Conservation (phyloP, 2,797 vertebrate genomes). For the Stomatorhinus walkeri region DNA sequence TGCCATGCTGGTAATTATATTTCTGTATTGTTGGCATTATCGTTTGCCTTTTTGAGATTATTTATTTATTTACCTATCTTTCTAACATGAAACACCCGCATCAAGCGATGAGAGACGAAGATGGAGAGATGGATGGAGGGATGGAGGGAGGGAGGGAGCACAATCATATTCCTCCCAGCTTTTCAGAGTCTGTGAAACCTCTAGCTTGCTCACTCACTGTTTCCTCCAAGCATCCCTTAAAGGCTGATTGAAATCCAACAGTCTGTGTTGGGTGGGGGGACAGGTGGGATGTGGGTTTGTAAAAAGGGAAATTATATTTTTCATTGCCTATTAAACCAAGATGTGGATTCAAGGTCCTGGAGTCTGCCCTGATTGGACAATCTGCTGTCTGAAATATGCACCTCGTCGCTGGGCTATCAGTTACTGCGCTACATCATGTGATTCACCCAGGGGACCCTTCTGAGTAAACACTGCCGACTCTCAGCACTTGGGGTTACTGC, state of each 20-base stretch:
- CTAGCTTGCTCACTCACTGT: background rate
- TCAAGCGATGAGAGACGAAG: background rate
- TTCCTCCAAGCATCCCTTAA: constrained; percentile 34
- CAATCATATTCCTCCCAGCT: background rate
- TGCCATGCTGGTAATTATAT: background rate
- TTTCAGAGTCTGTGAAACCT: background rate
- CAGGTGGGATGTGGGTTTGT: background rate
- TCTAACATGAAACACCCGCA: background rate
- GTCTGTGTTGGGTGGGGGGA: background rate
- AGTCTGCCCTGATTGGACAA: constrained; percentile 14
- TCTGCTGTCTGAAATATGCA: constrained; percentile 16
- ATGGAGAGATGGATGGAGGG: background rate
- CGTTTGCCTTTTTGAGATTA: background rate
- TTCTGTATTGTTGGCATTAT: background rate
- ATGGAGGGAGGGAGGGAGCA: background rate
- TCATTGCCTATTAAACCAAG: constrained; percentile 17
- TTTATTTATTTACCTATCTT: background rate
- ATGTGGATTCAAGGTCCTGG: constrained; percentile 6
- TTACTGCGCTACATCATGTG: background rate
- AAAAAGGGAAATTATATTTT: constrained; percentile 24
- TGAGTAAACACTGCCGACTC: background rate
- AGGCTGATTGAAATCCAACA: constrained; percentile 42
- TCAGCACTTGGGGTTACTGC: background rate
- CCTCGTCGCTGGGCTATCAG: constrained; percentile 9
- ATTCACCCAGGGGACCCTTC: background rate